Evolutionary conservation across 2,797 vertebrate genomes (phyloP).

Genomic region (Pipistrellus pipistrellus): DNA sequence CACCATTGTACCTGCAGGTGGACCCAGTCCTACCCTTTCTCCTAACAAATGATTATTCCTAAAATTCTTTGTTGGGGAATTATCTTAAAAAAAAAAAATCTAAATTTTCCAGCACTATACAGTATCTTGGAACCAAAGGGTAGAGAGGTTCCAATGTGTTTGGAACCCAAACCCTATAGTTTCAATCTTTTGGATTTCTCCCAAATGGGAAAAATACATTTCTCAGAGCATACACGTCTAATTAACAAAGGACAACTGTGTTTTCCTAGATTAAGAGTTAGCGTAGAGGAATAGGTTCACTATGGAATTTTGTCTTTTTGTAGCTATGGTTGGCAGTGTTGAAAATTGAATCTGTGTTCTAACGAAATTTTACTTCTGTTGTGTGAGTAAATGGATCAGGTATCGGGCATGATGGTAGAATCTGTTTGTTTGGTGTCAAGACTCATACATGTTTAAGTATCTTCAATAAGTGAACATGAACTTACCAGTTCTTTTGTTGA

Average conservation of each 20-base stretch:
- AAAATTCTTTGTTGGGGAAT: background rate
- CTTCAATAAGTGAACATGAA: conserved; percentile 51
- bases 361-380: background rate
- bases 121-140: background rate
- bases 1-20: background rate
- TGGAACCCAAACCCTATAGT: background rate
- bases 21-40: background rate
- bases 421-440: conserved; percentile 10
- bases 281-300: background rate
- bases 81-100: background rate
- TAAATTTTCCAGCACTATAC: background rate
- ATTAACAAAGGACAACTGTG: background rate
- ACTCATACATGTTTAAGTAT: conserved; percentile 53
- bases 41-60: background rate
- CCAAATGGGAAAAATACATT: background rate
- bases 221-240: background rate
- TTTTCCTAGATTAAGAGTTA: conserved; percentile 1
- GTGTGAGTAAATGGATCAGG: background rate
- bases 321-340: background rate
- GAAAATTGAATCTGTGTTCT: conserved; percentile 58
- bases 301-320: background rate
- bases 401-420: background rate
- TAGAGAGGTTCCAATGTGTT: background rate
- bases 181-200: conserved; percentile 19
- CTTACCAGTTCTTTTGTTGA: conserved; percentile 24